A percentile compares a stretch with the other conserved stretches of the same genome.
Evolutionary conservation across 2,888 invertebrate species (phyloP).

Genomic region (Scaptomyza cyrtandrae): DNA sequence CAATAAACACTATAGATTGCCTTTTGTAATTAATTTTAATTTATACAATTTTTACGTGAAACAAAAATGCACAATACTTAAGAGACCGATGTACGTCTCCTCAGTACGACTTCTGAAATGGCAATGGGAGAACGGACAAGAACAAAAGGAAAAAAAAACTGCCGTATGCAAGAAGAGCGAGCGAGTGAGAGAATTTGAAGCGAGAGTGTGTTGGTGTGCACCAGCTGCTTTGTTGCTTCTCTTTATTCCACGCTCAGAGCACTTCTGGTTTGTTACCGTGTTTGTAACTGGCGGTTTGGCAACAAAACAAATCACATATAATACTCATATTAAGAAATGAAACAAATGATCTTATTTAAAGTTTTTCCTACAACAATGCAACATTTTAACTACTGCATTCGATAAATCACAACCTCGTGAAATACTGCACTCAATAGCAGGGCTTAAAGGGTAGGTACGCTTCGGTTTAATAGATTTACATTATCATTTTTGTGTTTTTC

Average conservation of each 20-base stretch:
- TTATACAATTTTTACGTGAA: constrained; percentile 46
- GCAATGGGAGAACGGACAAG: constrained; percentile 24
- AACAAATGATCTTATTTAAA: not conserved
- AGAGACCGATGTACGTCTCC: constrained; percentile 20
- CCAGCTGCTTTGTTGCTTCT: constrained; percentile 19
- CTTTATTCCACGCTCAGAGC: not conserved
- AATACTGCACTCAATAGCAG: not conserved
- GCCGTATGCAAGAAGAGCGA: constrained; percentile 2
- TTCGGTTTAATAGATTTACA: not conserved
- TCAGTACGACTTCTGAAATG: constrained; percentile 38
- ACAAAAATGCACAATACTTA: constrained; percentile 8
- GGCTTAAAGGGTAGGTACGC: constrained; percentile 5
- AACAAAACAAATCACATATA: not conserved
- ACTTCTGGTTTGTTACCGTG: not conserved
- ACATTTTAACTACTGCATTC: too few relatives aligned
- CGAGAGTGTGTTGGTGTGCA: constrained; percentile 10
- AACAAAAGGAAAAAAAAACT: constrained; percentile 32
- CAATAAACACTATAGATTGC: constrained; percentile 16
- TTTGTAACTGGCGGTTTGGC: not conserved
- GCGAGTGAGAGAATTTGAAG: constrained; percentile 8
- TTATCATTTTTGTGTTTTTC: not conserved
- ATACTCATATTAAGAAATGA: not conserved
- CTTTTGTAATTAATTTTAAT: constrained; percentile 39
- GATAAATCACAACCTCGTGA: not conserved
- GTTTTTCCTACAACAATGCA: too few relatives aligned